These are phyloP conservation scores for Andrena bicolor DNA, from an alignment of 2,888 invertebrate species.

Conservation along the genomic window DNA sequence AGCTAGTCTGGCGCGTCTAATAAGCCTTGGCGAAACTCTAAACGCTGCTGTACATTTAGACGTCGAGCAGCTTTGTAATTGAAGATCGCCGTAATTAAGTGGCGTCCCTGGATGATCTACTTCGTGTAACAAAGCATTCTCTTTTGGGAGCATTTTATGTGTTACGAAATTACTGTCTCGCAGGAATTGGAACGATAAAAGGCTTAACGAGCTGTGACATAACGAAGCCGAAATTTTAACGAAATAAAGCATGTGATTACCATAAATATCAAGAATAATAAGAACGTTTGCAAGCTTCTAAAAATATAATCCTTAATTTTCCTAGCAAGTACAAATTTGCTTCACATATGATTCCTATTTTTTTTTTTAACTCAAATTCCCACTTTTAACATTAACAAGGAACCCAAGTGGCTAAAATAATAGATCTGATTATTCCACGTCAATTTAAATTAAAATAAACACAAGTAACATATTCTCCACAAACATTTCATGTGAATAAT, in stretches of 20 bases:
- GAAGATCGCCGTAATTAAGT: conserved; percentile 56
- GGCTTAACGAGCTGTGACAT: conserved; percentile 11
- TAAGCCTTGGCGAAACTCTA: conserved; percentile 36
- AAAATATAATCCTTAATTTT: no score
- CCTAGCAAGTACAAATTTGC: no score
- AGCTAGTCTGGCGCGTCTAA: conserved; percentile 17
- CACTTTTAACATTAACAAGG: no score
- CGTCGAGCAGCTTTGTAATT: conserved; percentile 57
- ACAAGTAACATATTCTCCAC: background rate
- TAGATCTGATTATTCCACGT: no score
- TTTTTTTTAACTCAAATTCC: no score
- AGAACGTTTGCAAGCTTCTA: no score
- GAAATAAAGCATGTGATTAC: background rate
- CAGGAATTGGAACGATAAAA: conserved; percentile 29
- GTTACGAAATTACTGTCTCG: conserved; percentile 28
- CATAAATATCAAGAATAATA: background rate
- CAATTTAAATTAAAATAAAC: no score
- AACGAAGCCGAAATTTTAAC: background rate
- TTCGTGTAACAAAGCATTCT: conserved; percentile 36
- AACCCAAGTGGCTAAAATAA: no score
- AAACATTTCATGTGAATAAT: background rate
- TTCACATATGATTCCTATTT: no score
- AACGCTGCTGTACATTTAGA: conserved; percentile 37
- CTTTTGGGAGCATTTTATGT: conserved; percentile 21
- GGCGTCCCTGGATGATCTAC: conserved; percentile 29